Evolutionary conservation across 1,140 invertebrate species (phyloP).

Genomic region (Trypoxylus dichotomus): DNA sequence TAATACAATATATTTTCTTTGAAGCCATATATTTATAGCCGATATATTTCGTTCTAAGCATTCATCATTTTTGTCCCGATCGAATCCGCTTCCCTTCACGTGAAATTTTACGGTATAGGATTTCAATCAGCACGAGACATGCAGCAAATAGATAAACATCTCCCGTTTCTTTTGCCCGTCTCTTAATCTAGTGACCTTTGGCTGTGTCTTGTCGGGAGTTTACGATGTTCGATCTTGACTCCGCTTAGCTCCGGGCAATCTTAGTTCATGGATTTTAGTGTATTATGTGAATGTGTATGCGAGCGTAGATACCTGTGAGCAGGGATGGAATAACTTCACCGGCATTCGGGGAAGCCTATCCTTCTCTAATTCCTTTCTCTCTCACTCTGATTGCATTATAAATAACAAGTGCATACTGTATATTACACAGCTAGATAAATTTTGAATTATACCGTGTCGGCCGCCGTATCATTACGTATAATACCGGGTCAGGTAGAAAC

Average conservation of each 20-base stretch:
- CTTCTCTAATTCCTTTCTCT: background rate
- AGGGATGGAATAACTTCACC: background rate
- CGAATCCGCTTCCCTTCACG: background rate
- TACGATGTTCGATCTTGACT: background rate
- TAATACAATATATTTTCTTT: background rate
- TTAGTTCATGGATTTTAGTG: slow-evolving; percentile 10
- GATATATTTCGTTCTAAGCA: background rate
- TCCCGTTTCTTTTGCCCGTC: slow-evolving; percentile 15
- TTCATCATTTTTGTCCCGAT: background rate
- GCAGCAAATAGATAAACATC: slow-evolving; percentile 16
- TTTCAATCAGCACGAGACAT: slow-evolving; percentile 2
- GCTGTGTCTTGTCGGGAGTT: background rate
- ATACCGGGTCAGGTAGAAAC: slow-evolving; percentile 17
- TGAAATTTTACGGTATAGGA: slow-evolving; percentile 7
- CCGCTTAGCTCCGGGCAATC: background rate
- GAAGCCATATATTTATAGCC: background rate
- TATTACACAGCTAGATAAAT: slow-evolving; percentile 23
- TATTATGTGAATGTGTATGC: background rate
- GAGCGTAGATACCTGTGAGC: slow-evolving; percentile 1
- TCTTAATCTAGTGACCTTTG: slow-evolving; percentile 23
- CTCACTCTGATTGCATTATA: slow-evolving; percentile 11
- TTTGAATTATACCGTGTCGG: slow-evolving; percentile 21
- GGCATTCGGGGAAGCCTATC: background rate
- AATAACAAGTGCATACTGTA: slow-evolving; percentile 16
- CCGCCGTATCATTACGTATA: slow-evolving; percentile 21